Conservation (phyloP, 2,888 invertebrate species). For the Drosophila bunnanda region DNA sequence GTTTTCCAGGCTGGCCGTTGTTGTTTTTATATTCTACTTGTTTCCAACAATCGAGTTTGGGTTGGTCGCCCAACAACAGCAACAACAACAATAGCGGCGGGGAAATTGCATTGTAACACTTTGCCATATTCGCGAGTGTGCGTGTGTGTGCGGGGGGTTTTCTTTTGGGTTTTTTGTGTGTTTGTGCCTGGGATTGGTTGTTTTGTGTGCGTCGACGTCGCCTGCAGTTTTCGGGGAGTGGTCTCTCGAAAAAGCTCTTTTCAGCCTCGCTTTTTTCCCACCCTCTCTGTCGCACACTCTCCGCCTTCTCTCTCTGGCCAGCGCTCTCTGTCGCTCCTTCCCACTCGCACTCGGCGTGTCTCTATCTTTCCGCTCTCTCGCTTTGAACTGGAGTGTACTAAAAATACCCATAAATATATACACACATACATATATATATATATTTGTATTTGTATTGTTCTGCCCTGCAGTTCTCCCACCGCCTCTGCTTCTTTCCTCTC, state of each 20-base stretch:
- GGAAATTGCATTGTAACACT: slow-evolving; percentile 77
- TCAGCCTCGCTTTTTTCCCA: slow-evolving; percentile 63
- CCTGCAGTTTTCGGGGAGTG: slow-evolving; percentile 82
- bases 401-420: slow-evolving; percentile 44
- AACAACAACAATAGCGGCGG: slow-evolving; percentile 61
- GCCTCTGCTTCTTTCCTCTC: slow-evolving; percentile 23
- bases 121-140: slow-evolving; percentile 56
- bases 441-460: slow-evolving; percentile 28
- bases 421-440: slow-evolving; percentile 8
- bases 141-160: slow-evolving; percentile 46
- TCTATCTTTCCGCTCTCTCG: slow-evolving; percentile 13
- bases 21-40: slow-evolving; percentile 50
- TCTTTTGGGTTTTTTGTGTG: slow-evolving; percentile 61
- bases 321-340: slow-evolving; percentile 8
- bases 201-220: slow-evolving; percentile 73
- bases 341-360: slow-evolving; percentile 11
- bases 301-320: slow-evolving; percentile 10
- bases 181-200: slow-evolving; percentile 78
- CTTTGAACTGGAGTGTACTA: slow-evolving; percentile 34
- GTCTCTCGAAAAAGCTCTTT: slow-evolving; percentile 77
- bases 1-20: slow-evolving; percentile 66
- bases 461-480: slow-evolving; percentile 27
- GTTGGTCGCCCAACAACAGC: slow-evolving; percentile 68
- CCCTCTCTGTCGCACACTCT: slow-evolving; percentile 38
- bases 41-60: slow-evolving; percentile 75